Percentiles rank a stretch among this genome's conserved stretches.
Conservation (phyloP, 2,797 vertebrate species). For the Amphiprion clarkii region DNA sequence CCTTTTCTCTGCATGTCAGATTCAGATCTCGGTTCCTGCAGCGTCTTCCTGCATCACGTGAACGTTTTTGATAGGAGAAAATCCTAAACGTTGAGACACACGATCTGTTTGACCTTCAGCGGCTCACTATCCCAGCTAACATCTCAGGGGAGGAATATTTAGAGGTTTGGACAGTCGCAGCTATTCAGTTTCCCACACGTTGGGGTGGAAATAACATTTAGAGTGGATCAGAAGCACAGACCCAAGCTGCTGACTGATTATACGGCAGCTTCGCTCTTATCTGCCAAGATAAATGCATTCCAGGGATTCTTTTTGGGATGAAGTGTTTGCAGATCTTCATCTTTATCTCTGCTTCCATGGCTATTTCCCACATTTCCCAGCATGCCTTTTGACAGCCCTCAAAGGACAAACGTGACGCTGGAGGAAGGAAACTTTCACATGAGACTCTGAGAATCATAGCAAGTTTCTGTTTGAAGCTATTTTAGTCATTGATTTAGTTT, state of each 20-base stretch:
- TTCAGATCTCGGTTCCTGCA: not conserved
- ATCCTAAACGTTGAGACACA: not conserved
- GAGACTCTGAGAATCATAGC: not conserved
- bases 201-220: not conserved
- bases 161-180: not conserved
- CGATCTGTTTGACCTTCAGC: not conserved
- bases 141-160: not conserved
- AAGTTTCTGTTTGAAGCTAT: not conserved
- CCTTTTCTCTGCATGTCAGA: conserved; percentile 6
- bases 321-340: conserved; percentile 7
- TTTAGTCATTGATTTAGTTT: too few relatives aligned
- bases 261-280: conserved; percentile 1
- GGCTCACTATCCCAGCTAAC: not conserved
- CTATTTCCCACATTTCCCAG: conserved; percentile 30
- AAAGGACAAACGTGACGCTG: conserved; percentile 6
- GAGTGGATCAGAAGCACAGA: not conserved
- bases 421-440: not conserved
- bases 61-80: not conserved
- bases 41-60: not conserved
- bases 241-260: not conserved
- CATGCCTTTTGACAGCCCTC: conserved; percentile 9
- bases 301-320: conserved; percentile 5
- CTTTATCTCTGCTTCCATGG: not conserved
- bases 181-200: not conserved
- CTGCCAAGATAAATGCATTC: conserved; percentile 24